Base-by-base conservation (phyloP, 1,140 invertebrate genomes). In the Adoxophyes honmai region DNA sequence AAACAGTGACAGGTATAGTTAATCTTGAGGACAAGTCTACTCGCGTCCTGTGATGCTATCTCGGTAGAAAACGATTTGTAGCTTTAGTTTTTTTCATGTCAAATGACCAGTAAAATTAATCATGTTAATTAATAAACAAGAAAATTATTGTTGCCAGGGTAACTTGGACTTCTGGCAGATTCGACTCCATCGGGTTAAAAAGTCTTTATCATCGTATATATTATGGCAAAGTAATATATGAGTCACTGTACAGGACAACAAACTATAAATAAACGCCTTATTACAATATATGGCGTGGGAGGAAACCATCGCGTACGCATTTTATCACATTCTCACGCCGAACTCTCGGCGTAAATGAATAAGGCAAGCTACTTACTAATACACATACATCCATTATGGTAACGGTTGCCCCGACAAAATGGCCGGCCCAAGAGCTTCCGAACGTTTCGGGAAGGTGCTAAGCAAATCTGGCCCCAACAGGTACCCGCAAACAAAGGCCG, bases 341-440 rank as follows among this genome's bases (percentile, higher is more conserved):
- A 13, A 38, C 34, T 11, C 36, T 5, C 11, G 11, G 11, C 18
- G 16, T 44, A 11, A 28, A 44, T 44, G 8, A 44, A 44, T 44
- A 44, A 44, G 18, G 16, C 16, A 44, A n/a, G 16, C 38, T 28
- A 28, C 21, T 18, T 10, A 4, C 15, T 8, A 44, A 44, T 16
- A 44, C 39, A 44, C 18, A 39, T 39, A 44, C 39, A 44, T 21
- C 16, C 16, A 44, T 44, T 44, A 44, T n/a, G 39, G 18, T 0
- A 21, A 36, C 34, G 39, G 21, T 2, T 2, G 21, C 21, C 21
- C 21, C 2, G 13, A 42, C 39, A 10, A 11, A 44, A 18, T 21
- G 10, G 16, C 16, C 0, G 39, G 18, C 18, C 39, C n/a, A n/a
- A n/a, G 6, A 6, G 21, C 21, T 28, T 28, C 6, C 21, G 21